These are phyloP conservation scores for Galago senegalensis DNA, from an alignment of 2,797 vertebrate genomes.

Conservation along the genomic window DNA sequence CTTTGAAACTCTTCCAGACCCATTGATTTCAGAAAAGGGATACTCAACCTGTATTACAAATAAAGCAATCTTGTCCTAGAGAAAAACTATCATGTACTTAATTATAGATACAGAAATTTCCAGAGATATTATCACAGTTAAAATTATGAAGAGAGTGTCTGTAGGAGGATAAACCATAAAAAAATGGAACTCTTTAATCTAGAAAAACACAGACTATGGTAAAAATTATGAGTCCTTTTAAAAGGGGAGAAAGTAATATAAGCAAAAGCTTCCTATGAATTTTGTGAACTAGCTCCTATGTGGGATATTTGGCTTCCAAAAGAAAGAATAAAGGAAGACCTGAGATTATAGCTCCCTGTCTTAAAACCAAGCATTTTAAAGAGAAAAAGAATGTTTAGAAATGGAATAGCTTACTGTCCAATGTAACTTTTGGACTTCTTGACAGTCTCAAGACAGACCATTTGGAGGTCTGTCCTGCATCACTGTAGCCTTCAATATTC, in stretches of 20 bases:
- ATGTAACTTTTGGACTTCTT: not conserved
- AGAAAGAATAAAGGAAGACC: not conserved
- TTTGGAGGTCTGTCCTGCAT: not conserved
- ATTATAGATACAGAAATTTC: not conserved
- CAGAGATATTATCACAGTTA: not conserved
- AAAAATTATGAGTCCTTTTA: not conserved
- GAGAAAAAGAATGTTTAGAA: not conserved
- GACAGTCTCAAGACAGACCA: not conserved
- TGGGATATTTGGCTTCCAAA: not conserved
- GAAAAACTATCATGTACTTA: not conserved
- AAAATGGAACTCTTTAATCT: conserved; percentile 29
- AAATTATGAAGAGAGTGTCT: not conserved
- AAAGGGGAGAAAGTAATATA: not conserved
- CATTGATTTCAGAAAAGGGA: not conserved
- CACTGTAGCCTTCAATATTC: not conserved
- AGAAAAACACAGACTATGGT: not conserved
- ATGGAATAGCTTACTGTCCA: not conserved
- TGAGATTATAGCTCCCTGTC: not conserved
- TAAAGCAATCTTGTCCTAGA: not conserved
- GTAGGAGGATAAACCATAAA: not conserved
- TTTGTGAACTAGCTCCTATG: not conserved
- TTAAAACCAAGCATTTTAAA: not conserved
- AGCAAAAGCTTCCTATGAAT: not conserved
- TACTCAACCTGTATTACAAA: not conserved
- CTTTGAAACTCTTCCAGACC: not conserved